Conservation (phyloP, 2,113 vertebrate genomes). For the Nannobrachium achirus region DNA sequence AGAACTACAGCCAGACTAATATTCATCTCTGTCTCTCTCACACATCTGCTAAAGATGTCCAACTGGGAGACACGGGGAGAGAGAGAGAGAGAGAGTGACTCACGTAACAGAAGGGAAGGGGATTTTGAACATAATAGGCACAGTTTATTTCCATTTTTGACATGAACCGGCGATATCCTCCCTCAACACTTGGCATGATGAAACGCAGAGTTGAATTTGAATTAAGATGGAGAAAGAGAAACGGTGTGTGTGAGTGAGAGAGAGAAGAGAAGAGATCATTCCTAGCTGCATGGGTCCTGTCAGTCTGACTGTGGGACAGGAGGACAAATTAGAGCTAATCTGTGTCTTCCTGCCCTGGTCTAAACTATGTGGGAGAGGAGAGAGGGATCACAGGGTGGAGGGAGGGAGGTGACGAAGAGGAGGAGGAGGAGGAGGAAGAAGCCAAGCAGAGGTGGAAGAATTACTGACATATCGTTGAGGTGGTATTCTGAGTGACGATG, state of each 20-base stretch:
- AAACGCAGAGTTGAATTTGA: no score
- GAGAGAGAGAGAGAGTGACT: no score
- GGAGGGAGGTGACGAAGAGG: not conserved
- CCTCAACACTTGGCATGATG: no score
- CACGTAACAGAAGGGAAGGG: no score
- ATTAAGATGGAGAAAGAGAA: no score
- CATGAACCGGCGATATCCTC: no score
- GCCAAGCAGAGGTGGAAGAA: not conserved
- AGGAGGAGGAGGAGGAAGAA: not conserved
- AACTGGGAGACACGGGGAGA: constrained; percentile 26
- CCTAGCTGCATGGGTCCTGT: constrained; percentile 9
- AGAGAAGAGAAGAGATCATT: constrained; percentile 7
- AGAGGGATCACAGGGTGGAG: constrained; percentile 21
- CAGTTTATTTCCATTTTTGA: no score
- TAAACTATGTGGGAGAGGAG: constrained; percentile 44
- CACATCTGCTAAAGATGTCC: constrained; percentile 62
- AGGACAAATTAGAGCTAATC: constrained; percentile 60
- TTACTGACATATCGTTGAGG: no score
- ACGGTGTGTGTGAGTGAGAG: constrained; percentile 12
- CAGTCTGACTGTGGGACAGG: constrained; percentile 41
- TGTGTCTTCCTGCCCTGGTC: constrained; percentile 58
- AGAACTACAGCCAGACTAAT: constrained; percentile 19
- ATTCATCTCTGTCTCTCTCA: constrained; percentile 7
- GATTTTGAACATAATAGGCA: no score
- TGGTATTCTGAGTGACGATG: no score